Conservation (phyloP, 1,140 invertebrate species). For the Drosophila guanche region DNA sequence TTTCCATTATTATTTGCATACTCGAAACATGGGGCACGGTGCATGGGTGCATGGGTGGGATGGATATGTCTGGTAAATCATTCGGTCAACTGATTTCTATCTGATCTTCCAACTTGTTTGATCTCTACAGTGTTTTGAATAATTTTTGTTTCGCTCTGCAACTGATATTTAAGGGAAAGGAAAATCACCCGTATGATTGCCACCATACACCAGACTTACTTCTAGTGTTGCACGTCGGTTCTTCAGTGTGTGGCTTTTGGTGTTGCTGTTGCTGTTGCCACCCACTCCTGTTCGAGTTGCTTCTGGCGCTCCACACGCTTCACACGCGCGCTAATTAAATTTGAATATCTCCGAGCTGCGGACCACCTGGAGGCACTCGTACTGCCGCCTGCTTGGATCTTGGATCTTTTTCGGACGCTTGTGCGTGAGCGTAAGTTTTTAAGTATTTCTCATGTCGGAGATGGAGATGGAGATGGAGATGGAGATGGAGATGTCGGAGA, state of each 20-base stretch:
- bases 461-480: no score
- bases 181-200: no score
- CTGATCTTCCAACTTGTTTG: constrained; percentile 19
- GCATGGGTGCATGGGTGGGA: not conserved
- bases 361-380: constrained; percentile 3
- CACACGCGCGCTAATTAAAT: constrained; percentile 47
- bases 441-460: constrained; percentile 19
- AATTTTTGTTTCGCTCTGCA: no score
- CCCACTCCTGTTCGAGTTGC: not conserved
- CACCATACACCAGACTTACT: no score
- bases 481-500: constrained; percentile 13
- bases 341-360: constrained; percentile 2
- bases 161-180: no score
- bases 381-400: not conserved
- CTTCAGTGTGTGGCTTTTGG: no score
- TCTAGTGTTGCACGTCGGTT: no score
- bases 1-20: constrained; percentile 36
- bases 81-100: constrained; percentile 49
- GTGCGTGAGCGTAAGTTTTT: constrained; percentile 53
- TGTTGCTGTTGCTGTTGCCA: no score
- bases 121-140: no score
- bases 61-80: constrained; percentile 67
- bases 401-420: constrained; percentile 7
- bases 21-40: not conserved
- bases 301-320: constrained; percentile 7